phyloP scores from a whole-genome alignment of 2,888 invertebrate genomes.

The Amphipyra tragopoginis region DNA sequence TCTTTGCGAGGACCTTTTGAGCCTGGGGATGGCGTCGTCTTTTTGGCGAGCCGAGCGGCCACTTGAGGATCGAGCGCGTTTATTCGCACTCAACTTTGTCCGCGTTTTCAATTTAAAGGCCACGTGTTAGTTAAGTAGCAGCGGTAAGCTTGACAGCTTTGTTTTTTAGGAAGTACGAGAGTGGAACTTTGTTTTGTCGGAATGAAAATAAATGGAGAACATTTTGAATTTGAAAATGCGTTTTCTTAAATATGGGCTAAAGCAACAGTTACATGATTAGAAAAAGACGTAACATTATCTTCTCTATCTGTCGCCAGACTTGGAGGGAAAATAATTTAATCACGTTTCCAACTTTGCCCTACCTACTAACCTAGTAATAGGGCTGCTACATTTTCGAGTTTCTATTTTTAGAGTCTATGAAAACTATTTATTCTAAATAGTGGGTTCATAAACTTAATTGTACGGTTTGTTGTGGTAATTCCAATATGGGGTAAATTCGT shows the following conservation, averaged over 20 bases:
- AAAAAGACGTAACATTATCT: too few species aligned
- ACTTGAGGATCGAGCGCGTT: conserved; percentile 83
- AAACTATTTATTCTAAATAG: too few species aligned
- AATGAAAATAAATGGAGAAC: conserved; percentile 37
- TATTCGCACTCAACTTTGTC: conserved; percentile 83
- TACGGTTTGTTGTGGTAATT: too few species aligned
- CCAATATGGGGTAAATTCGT: too few species aligned
- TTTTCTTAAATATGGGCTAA: conserved; percentile 18
- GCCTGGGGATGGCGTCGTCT: conserved; percentile 66
- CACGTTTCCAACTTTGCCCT: too few species aligned
- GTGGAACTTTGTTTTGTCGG: conserved; percentile 46
- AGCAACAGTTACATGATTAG: conserved; percentile 11
- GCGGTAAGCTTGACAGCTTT: conserved; percentile 38
- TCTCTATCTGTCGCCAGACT: too few species aligned
- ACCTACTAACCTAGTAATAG: too few species aligned
- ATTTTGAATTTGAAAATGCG: conserved; percentile 8
- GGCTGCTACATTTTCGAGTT: too few species aligned
- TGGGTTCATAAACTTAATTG: too few species aligned
- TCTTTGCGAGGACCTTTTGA: conserved; percentile 83
- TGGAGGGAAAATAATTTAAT: too few species aligned
- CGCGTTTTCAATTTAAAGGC: conserved; percentile 66
- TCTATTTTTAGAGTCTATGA: too few species aligned
- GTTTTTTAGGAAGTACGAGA: conserved; percentile 51
- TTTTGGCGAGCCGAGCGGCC: conserved; percentile 74
- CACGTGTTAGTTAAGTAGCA: conserved; percentile 65